These are phyloP conservation scores for Tapirus terrestris DNA, from an alignment of 2,113 vertebrate genomes.

Conservation along the genomic window DNA sequence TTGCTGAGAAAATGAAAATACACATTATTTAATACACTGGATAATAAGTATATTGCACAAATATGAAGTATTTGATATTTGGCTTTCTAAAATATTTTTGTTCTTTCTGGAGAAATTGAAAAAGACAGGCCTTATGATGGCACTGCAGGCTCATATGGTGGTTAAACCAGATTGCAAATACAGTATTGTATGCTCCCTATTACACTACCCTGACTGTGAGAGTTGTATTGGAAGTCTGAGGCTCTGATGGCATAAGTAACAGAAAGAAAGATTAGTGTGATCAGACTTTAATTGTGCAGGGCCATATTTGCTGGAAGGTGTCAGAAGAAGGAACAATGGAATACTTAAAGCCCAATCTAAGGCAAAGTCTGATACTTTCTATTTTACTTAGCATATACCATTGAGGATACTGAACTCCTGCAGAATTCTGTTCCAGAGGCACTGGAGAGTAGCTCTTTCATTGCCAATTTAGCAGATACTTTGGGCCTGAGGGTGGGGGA, in stretches of 20 bases:
- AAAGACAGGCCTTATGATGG: neutral
- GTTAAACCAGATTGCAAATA: neutral
- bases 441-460: conserved; percentile 6
- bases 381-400: neutral
- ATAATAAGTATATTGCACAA: neutral
- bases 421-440: neutral
- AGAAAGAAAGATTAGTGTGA: neutral
- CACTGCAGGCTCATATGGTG: neutral
- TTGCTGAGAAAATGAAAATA: neutral
- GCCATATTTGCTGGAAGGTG: neutral
- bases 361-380: conserved; percentile 14
- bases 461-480: conserved; percentile 65
- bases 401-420: conserved; percentile 37
- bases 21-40: neutral
- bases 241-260: neutral
- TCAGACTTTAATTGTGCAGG: neutral
- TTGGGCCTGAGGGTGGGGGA: conserved; percentile 33
- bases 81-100: neutral
- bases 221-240: neutral
- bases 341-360: neutral
- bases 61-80: conserved; percentile 14
- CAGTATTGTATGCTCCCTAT: neutral
- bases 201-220: neutral
- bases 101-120: neutral
- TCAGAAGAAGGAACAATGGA: neutral